Evolutionary conservation across 1,140 invertebrate genomes (phyloP), one percentile per base, ranked within the genome.

Genomic region (Harlomillsia oculata): DNA sequence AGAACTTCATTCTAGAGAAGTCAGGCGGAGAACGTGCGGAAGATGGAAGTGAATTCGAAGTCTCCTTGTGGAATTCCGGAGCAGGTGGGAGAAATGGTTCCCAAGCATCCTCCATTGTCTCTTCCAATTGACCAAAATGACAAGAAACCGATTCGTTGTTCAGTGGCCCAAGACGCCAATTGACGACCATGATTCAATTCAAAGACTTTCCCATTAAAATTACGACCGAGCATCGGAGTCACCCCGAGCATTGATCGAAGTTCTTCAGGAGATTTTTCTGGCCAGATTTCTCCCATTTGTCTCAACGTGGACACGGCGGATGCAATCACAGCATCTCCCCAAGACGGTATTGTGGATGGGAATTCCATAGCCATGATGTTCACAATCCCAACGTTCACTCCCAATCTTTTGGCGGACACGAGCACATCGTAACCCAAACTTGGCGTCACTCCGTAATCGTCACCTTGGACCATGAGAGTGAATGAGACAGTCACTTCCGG

Each of bases 341-440:
- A 65, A 20, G 34, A 26, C 3, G 60, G 36, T 14, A 23, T 30
- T 13, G 16, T 32, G 9, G 28, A 54, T n/a, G 60, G 60, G 28
- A 57, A 65, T 20, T 65, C 61, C 64, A 65, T 65, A 9, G 61
- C 53, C 64, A 65, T 65, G 18, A 57, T 50, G 39, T 65, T 65
- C 1, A 67, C 66, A 39, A 67, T 34, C 26, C 66, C 61, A 48
- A 67, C 64, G 8, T 50, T 29, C 2, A 67, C 56, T 11, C 59
- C 59, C 45, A 56, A 44, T 36, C 14, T 20, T n/a, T 50, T 56
- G 11, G 63, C 61, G 23, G 21, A 59, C 16, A 50, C 46, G n/a
- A 67, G 43, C 0, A 59, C 21, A 40, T 65, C 52, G 3, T 61
- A 37, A 13, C 66, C 66, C 3, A 67, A 34, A 18, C 11, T 36